These are phyloP conservation scores for Fukomys damarensis DNA, from an alignment of 2,113 vertebrate genomes.

Conservation along the genomic window DNA sequence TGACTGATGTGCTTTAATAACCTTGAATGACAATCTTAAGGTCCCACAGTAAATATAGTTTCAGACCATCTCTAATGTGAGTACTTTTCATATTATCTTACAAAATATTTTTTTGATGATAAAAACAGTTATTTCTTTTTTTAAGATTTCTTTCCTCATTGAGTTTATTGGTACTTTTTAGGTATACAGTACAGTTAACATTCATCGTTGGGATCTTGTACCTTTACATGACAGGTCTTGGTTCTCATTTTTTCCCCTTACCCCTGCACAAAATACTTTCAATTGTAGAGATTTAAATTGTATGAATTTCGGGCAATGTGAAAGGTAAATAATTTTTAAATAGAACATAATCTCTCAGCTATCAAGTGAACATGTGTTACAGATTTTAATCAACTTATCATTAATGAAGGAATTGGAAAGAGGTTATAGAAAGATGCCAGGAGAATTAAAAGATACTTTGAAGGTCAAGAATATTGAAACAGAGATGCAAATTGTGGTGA, in stretches of 20 bases:
- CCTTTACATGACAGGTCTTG: too few species aligned
- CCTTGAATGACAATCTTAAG: slow-evolving; percentile 4
- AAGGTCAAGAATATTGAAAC: slow-evolving; percentile 17
- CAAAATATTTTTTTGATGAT: too few species aligned
- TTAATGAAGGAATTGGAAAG: background rate
- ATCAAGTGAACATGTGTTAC: background rate
- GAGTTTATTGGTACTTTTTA: too few species aligned
- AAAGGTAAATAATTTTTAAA: background rate
- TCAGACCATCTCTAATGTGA: background rate
- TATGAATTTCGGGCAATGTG: background rate
- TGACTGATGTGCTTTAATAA: background rate
- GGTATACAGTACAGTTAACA: too few species aligned
- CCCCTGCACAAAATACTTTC: slow-evolving; percentile 37
- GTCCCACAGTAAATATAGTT: background rate
- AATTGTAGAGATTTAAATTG: slow-evolving; percentile 3
- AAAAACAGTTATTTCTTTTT: too few species aligned
- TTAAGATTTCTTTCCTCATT: too few species aligned
- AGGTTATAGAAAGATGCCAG: background rate
- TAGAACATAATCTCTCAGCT: background rate
- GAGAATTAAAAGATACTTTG: background rate
- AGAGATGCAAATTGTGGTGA: background rate
- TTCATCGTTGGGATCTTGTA: too few species aligned
- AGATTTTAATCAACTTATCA: slow-evolving; percentile 11
- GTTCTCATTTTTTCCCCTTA: too few species aligned
- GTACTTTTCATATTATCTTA: background rate